Conservation (phyloP, 2,888 invertebrate species). For the Drosophila mercatorum region DNA sequence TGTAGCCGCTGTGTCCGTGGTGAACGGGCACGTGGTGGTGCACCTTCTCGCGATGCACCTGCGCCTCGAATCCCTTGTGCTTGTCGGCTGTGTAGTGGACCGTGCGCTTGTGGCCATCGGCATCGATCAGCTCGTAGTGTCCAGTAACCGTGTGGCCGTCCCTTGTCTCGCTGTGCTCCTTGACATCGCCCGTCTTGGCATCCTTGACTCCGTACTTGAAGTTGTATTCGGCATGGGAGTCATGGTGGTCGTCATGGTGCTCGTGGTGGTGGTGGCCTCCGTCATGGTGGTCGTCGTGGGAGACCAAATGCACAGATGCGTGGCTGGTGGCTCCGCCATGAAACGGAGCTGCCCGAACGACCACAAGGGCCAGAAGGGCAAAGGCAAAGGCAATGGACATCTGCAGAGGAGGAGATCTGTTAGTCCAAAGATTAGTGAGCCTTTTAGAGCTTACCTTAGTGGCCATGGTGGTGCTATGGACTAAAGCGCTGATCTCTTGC, state of each 20-base stretch:
- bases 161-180: slow-evolving; percentile 70
- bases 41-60: slow-evolving; percentile 70
- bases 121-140: slow-evolving; percentile 79
- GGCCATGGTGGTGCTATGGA: slow-evolving; percentile 67
- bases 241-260: slow-evolving; percentile 60
- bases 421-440: not conserved
- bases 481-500: slow-evolving; percentile 60
- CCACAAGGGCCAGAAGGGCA: slow-evolving; percentile 56
- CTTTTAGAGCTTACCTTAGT: slow-evolving; percentile 59
- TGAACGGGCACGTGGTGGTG: slow-evolving; percentile 59
- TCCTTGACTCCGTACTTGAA: slow-evolving; percentile 78
- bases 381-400: slow-evolving; percentile 36
- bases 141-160: slow-evolving; percentile 78
- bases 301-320: slow-evolving; percentile 72
- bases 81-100: slow-evolving; percentile 80
- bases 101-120: slow-evolving; percentile 80
- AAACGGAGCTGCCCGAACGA: slow-evolving; percentile 52
- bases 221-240: slow-evolving; percentile 72
- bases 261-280: slow-evolving; percentile 21
- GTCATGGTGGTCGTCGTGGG: slow-evolving; percentile 66
- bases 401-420: slow-evolving; percentile 23
- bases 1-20: slow-evolving; percentile 68
- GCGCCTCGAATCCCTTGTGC: slow-evolving; percentile 77
- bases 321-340: slow-evolving; percentile 75
- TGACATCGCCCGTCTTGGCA: slow-evolving; percentile 76